Evolutionary conservation across 2,888 invertebrate species (phyloP), one percentile per base, ranked within the genome.

Genomic region (Ichneumoninae sp.): DNA sequence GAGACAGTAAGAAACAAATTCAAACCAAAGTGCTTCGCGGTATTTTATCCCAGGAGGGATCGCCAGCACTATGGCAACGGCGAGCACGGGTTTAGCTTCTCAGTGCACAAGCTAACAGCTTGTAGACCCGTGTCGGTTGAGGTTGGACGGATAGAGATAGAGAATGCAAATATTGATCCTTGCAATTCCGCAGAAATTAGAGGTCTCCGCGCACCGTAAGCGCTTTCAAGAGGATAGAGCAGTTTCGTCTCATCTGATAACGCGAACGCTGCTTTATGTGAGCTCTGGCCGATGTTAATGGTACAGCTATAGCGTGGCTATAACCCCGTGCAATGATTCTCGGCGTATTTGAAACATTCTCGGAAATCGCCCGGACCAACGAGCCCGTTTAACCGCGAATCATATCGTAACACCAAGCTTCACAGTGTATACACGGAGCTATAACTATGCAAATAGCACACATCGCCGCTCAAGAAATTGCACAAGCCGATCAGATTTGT

Each of bases 101-200:
- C 47, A 13, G 57, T 19, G 40, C 60, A 19, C 26, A 60, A 70
- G 13, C 62, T 16, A 75, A 76, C 70, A 70, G 54, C 79, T 75
- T 71, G 78, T 60, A 75, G 66, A 71, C 65, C 81, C 10, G 8
- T 66, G 74, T 22, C 60, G 47, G 72, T 60, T 66, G 74, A 81
- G 81, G 81, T 78, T 79, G 79, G 71, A 79, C 19, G 70, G 75
- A 71, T 79, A 68, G 81, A 79, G 78, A 84, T 75, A 75, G 84
- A 79, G 75, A 82, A 84, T 82, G 82, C 84, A 84, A 84, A 84
- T 84, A 84, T 84, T 84, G 84, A 84, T 79, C 74, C 75, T 84
- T 79, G 82, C 84, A 79, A 84, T 84, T 79, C 79, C 75, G 60
- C 66, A 79, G 84, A 84, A 84, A 84, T 84, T 84, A 79, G 84